Evolutionary conservation across 1,140 invertebrate genomes (phyloP).

Genomic region (Aricia agestis): DNA sequence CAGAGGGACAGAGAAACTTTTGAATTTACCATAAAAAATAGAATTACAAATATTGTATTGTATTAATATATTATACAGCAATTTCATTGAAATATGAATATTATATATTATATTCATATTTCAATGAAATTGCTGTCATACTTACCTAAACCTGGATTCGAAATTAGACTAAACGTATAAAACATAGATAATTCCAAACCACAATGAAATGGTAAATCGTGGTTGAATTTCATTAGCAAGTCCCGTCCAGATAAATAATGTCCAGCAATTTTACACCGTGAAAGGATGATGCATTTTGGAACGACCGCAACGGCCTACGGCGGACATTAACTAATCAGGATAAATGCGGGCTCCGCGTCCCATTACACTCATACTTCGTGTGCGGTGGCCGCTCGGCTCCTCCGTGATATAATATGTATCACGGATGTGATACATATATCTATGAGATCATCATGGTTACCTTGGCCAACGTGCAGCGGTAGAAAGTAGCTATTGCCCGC

Average conservation of each 20-base stretch:
- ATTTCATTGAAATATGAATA: no score
- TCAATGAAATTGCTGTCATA: no score
- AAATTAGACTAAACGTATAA: background rate
- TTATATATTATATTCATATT: no score
- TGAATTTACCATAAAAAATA: no score
- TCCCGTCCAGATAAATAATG: constrained; percentile 20
- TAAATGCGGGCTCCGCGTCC: constrained; percentile 10
- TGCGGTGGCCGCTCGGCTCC: background rate
- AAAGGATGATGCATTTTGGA: constrained; percentile 21
- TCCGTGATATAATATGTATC: no score
- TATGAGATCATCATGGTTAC: no score
- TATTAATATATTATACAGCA: no score
- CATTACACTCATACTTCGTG: background rate
- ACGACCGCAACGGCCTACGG: constrained; percentile 17
- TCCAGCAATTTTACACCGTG: constrained; percentile 19
- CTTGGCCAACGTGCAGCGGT: no score
- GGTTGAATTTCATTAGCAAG: constrained; percentile 20
- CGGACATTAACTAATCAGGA: constrained; percentile 25
- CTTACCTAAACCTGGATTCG: background rate
- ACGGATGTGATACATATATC: no score
- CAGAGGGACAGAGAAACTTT: no score
- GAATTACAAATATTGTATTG: no score
- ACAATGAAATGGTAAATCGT: constrained; percentile 5
- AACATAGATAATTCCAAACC: constrained; percentile 7
- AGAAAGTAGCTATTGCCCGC: no score